phyloP scores from a whole-genome alignment of 2,888 invertebrate genomes.

The Hedya salicella region DNA sequence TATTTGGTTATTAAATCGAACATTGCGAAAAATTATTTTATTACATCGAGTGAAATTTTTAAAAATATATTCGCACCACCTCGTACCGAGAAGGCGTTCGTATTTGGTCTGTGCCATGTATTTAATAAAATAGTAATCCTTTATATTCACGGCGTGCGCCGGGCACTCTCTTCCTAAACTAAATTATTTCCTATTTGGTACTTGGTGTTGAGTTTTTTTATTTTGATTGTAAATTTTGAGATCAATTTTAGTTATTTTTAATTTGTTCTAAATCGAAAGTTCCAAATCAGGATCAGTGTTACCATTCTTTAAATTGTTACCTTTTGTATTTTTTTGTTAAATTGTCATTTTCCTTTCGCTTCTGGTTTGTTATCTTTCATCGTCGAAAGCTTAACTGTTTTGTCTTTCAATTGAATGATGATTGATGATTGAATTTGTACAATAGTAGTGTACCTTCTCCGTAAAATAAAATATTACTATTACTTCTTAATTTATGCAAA shows the following conservation, averaged over 20 bases:
- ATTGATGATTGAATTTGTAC: too few relatives aligned
- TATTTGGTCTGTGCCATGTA: conserved; percentile 83
- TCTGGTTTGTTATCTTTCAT: conserved; percentile 52
- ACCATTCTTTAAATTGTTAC: conserved; percentile 64
- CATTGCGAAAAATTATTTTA: conserved; percentile 67
- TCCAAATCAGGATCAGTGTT: conserved; percentile 66
- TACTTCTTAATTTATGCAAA: conserved; percentile 80
- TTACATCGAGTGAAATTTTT: conserved; percentile 69
- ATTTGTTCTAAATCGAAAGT: conserved; percentile 54
- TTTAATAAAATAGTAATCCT: conserved; percentile 71
- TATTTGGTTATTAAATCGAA: conserved; percentile 70
- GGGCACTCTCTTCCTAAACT: conserved; percentile 66
- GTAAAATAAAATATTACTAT: conserved; percentile 79
- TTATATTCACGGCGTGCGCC: conserved; percentile 67
- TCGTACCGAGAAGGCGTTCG: conserved; percentile 71
- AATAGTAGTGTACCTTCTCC: conserved; percentile 80
- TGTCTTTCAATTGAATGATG: conserved; percentile 77
- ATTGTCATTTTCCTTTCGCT: conserved; percentile 53
- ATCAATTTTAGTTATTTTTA: conserved; percentile 65
- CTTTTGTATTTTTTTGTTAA: conserved; percentile 55
- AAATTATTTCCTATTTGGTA: conserved; percentile 78
- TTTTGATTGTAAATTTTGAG: conserved; percentile 62
- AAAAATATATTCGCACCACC: conserved; percentile 70
- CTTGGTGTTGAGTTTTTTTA: conserved; percentile 76
- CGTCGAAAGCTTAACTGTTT: conserved; percentile 58